Evolutionary conservation across 2,113 vertebrate species (phyloP).

Genomic region (Scortum barcoo): DNA sequence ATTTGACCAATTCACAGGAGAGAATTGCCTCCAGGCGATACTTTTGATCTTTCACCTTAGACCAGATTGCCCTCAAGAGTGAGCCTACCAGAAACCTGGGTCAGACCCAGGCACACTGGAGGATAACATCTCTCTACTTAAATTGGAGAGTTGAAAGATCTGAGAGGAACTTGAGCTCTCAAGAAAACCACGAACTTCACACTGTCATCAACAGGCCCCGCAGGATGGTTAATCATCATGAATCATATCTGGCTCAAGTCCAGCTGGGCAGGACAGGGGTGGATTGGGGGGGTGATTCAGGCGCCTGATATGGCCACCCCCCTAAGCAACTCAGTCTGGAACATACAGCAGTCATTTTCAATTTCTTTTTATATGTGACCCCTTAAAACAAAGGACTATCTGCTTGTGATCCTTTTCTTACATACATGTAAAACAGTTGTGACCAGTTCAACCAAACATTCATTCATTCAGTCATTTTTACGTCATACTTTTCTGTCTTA

Average conservation of each 20-base stretch:
- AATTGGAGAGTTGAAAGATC: background rate
- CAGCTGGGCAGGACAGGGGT: background rate
- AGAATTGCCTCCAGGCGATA: too few relatives aligned
- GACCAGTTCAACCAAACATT: background rate
- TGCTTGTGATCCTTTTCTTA: background rate
- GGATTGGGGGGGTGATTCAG: slow-evolving; percentile 12
- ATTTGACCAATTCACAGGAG: too few relatives aligned
- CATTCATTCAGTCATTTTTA: too few relatives aligned
- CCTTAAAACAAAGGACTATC: background rate
- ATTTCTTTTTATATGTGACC: background rate
- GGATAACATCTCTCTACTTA: background rate
- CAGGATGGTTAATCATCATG: slow-evolving; percentile 9
- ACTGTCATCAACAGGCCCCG: background rate
- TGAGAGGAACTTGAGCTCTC: background rate
- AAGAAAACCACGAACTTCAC: background rate
- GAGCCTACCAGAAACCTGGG: background rate
- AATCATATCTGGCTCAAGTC: slow-evolving; percentile 18
- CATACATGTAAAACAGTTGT: background rate
- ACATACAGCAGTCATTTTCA: background rate
- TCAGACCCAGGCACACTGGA: background rate
- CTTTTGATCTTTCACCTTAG: background rate
- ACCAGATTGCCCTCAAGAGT: background rate
- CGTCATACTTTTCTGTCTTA: background rate
- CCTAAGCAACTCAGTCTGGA: background rate
- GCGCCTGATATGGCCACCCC: background rate